Evolutionary conservation across 2,113 vertebrate species (phyloP).

Genomic region (Nymphicus hollandicus): DNA sequence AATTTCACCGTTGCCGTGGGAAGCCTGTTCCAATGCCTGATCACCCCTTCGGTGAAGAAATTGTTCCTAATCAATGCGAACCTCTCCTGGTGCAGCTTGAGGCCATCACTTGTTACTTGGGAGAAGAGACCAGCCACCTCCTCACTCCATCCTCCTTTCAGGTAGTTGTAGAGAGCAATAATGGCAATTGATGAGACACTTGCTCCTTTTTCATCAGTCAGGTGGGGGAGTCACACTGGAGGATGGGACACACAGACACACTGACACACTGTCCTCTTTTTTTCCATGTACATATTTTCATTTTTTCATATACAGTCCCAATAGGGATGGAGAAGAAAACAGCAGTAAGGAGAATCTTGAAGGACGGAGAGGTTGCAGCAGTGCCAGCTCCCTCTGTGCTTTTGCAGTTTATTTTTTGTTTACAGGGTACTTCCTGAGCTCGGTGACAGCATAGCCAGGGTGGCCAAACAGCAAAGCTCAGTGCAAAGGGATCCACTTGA

Average conservation of each 20-base stretch:
- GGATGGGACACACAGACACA: background rate
- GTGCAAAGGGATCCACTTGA: slow-evolving; percentile 11
- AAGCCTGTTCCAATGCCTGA: background rate
- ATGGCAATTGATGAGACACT: background rate
- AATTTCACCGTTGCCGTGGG: background rate
- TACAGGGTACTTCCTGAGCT: background rate
- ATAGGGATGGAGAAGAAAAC: background rate
- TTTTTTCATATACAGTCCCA: background rate
- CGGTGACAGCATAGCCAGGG: background rate
- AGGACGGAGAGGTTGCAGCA: background rate
- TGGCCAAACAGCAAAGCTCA: background rate
- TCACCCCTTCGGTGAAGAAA: background rate
- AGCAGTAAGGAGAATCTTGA: background rate
- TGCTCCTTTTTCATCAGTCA: background rate
- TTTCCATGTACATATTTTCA: background rate
- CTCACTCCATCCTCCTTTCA: background rate
- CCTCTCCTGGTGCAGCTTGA: background rate
- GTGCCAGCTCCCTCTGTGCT: background rate
- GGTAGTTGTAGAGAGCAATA: background rate
- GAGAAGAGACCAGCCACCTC: background rate
- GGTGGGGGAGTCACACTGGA: background rate
- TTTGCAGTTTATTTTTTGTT: slow-evolving; percentile 2
- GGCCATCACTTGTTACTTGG: background rate
- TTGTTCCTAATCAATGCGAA: background rate
- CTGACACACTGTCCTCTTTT: background rate